These are phyloP conservation scores for Pachydiplax longipennis DNA, from an alignment of 2,888 invertebrate species.

Conservation along the genomic window DNA sequence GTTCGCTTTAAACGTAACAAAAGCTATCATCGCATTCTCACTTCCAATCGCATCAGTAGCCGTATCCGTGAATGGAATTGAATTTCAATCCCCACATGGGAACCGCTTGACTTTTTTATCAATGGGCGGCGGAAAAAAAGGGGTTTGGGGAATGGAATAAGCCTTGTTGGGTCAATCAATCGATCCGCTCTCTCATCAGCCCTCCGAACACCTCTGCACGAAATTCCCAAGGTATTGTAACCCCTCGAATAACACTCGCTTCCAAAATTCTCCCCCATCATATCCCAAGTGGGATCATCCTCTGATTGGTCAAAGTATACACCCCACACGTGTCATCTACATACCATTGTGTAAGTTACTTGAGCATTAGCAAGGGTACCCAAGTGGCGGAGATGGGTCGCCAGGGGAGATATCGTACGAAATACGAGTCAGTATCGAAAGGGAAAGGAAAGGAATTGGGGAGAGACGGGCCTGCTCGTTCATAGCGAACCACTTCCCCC, in stretches of 20 bases:
- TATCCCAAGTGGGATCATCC: background rate
- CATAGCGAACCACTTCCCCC: no score
- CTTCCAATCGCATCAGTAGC: background rate
- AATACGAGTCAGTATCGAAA: no score
- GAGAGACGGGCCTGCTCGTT: no score
- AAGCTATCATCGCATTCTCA: background rate
- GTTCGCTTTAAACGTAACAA: no score
- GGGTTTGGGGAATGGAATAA: background rate
- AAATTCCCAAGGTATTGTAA: background rate
- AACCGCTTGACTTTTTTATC: background rate
- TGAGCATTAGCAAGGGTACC: background rate
- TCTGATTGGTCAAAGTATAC: constrained; percentile 38
- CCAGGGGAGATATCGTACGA: background rate
- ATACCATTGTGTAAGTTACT: background rate
- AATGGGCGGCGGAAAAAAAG: background rate
- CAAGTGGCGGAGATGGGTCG: background rate
- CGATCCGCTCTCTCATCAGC: background rate
- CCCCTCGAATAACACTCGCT: background rate
- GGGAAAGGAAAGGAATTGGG: background rate
- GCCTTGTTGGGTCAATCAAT: constrained; percentile 10
- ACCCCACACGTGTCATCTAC: constrained; percentile 11
- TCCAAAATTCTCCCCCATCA: background rate
- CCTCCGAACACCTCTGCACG: background rate
- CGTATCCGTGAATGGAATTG: background rate
- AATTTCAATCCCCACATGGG: constrained; percentile 3